phyloP scores from a whole-genome alignment of 1,140 invertebrate species.

The Ladona fulva region DNA sequence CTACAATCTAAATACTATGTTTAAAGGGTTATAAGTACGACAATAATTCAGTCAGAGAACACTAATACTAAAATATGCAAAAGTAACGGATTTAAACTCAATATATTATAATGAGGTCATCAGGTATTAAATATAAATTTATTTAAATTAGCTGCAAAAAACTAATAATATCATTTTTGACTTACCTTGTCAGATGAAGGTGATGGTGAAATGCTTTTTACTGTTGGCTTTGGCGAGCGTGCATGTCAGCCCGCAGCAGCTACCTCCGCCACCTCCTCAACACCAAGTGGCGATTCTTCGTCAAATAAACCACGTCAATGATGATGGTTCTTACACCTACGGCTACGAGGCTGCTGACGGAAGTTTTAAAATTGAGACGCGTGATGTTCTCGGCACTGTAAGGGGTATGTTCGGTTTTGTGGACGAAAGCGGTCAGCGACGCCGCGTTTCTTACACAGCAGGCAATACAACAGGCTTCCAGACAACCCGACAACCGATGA shows the following conservation, averaged over 20 bases:
- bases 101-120: too few species aligned
- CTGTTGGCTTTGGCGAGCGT: conserved; percentile 11
- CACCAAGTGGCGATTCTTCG: conserved; percentile 52
- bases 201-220: neutral
- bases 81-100: too few species aligned
- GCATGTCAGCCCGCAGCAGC: neutral
- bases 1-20: too few species aligned
- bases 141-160: too few species aligned
- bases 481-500: neutral
- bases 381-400: conserved; percentile 63
- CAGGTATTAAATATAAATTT: too few species aligned
- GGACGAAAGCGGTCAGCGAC: conserved; percentile 26
- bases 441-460: neutral
- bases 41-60: too few species aligned
- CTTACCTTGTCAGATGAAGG: neutral
- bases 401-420: conserved; percentile 40
- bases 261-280: neutral
- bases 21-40: too few species aligned
- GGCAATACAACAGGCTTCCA: neutral
- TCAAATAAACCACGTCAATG: conserved; percentile 69
- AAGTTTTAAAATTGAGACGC: conserved; percentile 74
- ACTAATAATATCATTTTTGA: too few species aligned
- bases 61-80: too few species aligned
- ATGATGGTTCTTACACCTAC: conserved; percentile 76
- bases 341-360: conserved; percentile 78